Evolutionary conservation across 2,888 invertebrate species (phyloP).

Genomic region (Thecophora atra): DNA sequence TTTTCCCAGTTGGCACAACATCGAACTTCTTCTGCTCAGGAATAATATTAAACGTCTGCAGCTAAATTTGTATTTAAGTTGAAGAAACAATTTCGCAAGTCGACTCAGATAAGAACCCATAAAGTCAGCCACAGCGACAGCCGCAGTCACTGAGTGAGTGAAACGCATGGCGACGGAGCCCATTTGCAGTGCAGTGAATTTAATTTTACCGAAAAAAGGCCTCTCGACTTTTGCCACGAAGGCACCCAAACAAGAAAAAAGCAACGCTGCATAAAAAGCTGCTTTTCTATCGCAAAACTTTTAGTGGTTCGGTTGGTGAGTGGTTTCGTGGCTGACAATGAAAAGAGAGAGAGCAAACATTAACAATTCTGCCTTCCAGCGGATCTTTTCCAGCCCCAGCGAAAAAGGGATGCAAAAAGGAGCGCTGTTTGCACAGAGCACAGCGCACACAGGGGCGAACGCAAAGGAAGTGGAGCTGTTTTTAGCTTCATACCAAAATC

Average conservation of each 20-base stretch:
- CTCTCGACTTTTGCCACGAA: conserved; percentile 16
- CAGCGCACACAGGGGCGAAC: neutral
- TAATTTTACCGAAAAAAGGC: conserved; percentile 28
- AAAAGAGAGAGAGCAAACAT: too few relatives aligned
- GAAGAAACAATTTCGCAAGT: too few relatives aligned
- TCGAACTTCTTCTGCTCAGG: too few relatives aligned
- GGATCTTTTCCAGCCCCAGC: too few relatives aligned
- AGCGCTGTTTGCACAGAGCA: conserved; percentile 16
- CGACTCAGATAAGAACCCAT: neutral
- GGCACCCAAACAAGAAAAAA: neutral
- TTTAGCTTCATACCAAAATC: neutral
- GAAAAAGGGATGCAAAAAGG: neutral
- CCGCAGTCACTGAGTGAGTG: conserved; percentile 16
- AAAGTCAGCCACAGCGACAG: neutral
- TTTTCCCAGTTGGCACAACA: too few relatives aligned
- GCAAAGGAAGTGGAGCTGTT: neutral
- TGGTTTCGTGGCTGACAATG: neutral
- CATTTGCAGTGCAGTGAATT: conserved; percentile 10
- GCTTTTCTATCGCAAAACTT: too few relatives aligned
- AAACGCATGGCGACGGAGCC: neutral
- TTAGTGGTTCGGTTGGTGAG: too few relatives aligned
- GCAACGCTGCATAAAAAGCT: neutral
- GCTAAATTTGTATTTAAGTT: neutral
- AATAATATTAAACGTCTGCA: too few relatives aligned
- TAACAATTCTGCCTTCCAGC: neutral